phyloP scores from a whole-genome alignment of 2,888 invertebrate genomes.

The Oligia fasciuncula region DNA sequence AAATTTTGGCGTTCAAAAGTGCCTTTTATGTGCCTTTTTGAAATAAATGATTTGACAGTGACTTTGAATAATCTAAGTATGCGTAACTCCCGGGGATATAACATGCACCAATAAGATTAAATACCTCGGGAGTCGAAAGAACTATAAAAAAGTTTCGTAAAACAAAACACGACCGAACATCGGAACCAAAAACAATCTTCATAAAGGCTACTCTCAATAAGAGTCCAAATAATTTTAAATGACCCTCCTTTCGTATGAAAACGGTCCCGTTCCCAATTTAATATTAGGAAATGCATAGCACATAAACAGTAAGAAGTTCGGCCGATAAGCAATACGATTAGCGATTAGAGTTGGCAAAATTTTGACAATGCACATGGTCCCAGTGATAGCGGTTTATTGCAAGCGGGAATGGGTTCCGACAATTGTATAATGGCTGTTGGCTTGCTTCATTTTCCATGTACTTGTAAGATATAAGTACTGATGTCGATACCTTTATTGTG shows the following conservation, averaged over 20 bases:
- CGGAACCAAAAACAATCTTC: conserved; percentile 36
- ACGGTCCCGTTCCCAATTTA: conserved; percentile 45
- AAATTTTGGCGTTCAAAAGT: too few species aligned
- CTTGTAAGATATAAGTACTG: not conserved
- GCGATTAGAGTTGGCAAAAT: conserved; percentile 69
- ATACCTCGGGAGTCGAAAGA: not conserved
- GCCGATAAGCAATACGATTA: conserved; percentile 65
- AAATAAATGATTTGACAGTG: too few species aligned
- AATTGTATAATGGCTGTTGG: conserved; percentile 11
- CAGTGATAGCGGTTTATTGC: conserved; percentile 54
- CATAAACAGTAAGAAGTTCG: conserved; percentile 66
- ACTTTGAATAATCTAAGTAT: too few species aligned
- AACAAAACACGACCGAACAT: conserved; percentile 16
- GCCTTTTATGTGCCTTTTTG: too few species aligned
- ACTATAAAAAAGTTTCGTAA: not conserved
- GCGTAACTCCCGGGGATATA: not conserved
- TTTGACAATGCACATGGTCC: conserved; percentile 58
- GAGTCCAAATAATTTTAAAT: conserved; percentile 44
- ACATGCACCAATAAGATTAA: not conserved
- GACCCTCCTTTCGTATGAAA: conserved; percentile 23
- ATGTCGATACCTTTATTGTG: conserved; percentile 26
- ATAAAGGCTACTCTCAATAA: conserved; percentile 26
- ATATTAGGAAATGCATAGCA: conserved; percentile 66
- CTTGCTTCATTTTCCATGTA: conserved; percentile 22
- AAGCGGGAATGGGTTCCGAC: conserved; percentile 14